phyloP scores from a whole-genome alignment of 2,797 vertebrate species.

The Urocyon cinereoargenteus region DNA sequence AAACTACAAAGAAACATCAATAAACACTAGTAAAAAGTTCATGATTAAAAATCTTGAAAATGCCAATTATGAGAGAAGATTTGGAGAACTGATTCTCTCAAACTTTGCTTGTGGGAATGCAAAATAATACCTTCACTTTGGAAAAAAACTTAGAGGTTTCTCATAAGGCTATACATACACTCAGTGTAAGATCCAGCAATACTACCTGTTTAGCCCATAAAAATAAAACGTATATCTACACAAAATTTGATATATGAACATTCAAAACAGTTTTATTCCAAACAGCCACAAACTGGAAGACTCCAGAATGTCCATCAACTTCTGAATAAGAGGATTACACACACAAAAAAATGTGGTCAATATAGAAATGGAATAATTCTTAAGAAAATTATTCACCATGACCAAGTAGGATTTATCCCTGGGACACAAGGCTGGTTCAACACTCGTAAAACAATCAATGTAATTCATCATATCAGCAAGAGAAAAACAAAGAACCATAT shows the following conservation, averaged over 20 bases:
- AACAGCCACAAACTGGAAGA: not conserved
- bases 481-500: no score
- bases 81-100: not conserved
- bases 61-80: not conserved
- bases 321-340: not conserved
- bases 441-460: no score
- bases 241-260: not conserved
- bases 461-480: no score
- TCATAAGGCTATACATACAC: not conserved
- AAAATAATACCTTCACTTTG: not conserved
- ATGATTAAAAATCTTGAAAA: not conserved
- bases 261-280: not conserved
- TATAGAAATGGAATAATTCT: not conserved
- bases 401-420: no score
- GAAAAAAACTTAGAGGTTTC: constrained; percentile 7
- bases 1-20: not conserved
- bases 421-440: no score
- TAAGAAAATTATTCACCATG: no score
- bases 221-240: not conserved
- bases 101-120: not conserved
- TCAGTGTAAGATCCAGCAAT: not conserved
- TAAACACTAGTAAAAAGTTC: not conserved
- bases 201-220: not conserved
- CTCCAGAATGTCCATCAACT: not conserved
- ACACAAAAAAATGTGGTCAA: not conserved